Percentiles rank a stretch among this genome's conserved stretches.
Evolutionary conservation across 2,113 vertebrate genomes (phyloP).

Genomic region (Martes martes): DNA sequence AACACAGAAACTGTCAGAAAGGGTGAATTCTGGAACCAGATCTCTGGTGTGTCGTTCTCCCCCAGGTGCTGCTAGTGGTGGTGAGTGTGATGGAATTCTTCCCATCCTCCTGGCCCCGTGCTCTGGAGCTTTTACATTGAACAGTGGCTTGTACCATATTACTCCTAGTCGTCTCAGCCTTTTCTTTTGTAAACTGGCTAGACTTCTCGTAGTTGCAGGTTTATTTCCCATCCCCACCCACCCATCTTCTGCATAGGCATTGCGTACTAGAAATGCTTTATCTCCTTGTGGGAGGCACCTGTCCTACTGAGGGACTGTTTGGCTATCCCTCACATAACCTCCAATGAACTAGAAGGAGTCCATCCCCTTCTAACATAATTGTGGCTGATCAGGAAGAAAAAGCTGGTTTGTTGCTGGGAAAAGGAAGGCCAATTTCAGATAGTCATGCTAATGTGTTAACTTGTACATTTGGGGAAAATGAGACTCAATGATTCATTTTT

Average conservation of each 20-base stretch:
- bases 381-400: neutral
- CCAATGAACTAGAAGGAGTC: neutral
- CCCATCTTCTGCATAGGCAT: neutral
- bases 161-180: neutral
- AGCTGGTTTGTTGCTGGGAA: neutral
- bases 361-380: neutral
- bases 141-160: neutral
- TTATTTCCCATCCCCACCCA: neutral
- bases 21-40: neutral
- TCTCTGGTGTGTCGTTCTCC: neutral
- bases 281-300: neutral
- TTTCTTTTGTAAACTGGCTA: neutral
- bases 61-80: neutral
- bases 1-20: neutral
- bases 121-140: neutral
- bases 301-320: neutral
- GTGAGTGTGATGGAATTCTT: neutral
- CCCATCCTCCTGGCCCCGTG: neutral
- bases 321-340: neutral
- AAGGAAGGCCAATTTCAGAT: neutral
- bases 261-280: neutral
- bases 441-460: neutral
- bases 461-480: neutral
- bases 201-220: neutral
- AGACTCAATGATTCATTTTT: neutral